Base-by-base conservation (phyloP, 2,888 invertebrate species). In the Caenorhabditis imperialis region DNA sequence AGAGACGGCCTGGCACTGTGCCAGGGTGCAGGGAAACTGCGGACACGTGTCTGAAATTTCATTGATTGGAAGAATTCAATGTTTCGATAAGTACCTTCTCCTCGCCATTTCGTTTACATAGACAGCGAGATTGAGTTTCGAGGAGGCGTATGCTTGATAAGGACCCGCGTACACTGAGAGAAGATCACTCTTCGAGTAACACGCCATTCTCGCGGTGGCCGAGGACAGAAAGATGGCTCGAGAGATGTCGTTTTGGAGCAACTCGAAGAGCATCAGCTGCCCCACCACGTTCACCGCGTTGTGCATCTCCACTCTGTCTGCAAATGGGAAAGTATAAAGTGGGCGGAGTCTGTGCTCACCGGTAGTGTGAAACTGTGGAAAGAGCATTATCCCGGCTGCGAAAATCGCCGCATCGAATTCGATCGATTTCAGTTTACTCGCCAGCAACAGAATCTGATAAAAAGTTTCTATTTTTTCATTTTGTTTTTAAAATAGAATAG, bases 141-240 rank as follows among this genome's bases (percentile, higher is more conserved):
- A 81, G 30, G 76, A 62, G 2, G 79, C 78, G 44, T 81, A 81
- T n/a, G 81, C 79, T 55, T 81, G 79, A 65, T 79, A 79, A 3
- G 77, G 72, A 5, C 81, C 81, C 8, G 65, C 45, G 20, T 73
- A 72, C 2, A 44, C 45, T 8, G 44, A 16, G 27, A 72, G 23
- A 14, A 63, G 55, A 7, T 61, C 48, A 23, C 33, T 23, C 16
- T 12, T 18, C 1, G 47, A 47, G 33, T 38, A 60, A 22, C 60
- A 57, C 22, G 69, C 67, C 27, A 62, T 27, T 67, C 58, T 40
- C 7, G 69, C 50, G 1, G 62, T 62, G 1, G 74, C 74, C 6
- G 74, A 74, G 3, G 62, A 62, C 2, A 74, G 47, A 16, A 74
- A 74, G 3, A 69, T 30, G 16, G 61, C 30, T 16, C 62, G 54